These are phyloP conservation scores for Molossus molossus DNA, from an alignment of 2,797 vertebrate species.

Conservation along the genomic window DNA sequence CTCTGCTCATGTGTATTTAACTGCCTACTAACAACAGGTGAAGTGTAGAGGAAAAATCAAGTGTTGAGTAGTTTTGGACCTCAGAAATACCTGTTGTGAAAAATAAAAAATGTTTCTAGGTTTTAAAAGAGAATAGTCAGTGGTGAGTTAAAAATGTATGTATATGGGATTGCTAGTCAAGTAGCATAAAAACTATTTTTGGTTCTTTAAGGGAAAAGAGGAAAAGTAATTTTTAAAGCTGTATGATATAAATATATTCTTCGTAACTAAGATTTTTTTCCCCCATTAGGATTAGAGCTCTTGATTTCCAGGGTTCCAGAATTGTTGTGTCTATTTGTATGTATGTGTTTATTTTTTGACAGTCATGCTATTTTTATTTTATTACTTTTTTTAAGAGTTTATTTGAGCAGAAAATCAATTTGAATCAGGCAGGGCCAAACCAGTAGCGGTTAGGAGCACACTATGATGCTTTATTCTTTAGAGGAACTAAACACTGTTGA, in stretches of 20 bases:
- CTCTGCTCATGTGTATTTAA: no score
- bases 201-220: slow-evolving; percentile 43
- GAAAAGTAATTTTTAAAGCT: slow-evolving; percentile 50
- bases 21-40: no score
- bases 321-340: slow-evolving; percentile 2
- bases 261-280: slow-evolving; percentile 21
- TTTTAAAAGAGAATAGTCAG: not conserved
- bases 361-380: slow-evolving; percentile 49
- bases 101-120: slow-evolving; percentile 46
- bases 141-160: not conserved
- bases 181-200: slow-evolving; percentile 49
- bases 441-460: slow-evolving; percentile 22
- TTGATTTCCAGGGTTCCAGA: slow-evolving; percentile 63
- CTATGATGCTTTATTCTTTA: slow-evolving; percentile 60
- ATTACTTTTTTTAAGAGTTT: not conserved
- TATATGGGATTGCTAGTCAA: not conserved
- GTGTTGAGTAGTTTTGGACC: not conserved
- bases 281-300: slow-evolving; percentile 7
- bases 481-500: slow-evolving; percentile 37
- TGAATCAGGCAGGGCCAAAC: not conserved
- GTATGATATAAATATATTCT: slow-evolving; percentile 17
- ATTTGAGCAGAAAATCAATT: slow-evolving; percentile 10
- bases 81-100: slow-evolving; percentile 26
- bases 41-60: slow-evolving; percentile 1
- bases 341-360: not conserved